phyloP scores from a whole-genome alignment of 2,888 invertebrate species.

The Cancer borealis region DNA sequence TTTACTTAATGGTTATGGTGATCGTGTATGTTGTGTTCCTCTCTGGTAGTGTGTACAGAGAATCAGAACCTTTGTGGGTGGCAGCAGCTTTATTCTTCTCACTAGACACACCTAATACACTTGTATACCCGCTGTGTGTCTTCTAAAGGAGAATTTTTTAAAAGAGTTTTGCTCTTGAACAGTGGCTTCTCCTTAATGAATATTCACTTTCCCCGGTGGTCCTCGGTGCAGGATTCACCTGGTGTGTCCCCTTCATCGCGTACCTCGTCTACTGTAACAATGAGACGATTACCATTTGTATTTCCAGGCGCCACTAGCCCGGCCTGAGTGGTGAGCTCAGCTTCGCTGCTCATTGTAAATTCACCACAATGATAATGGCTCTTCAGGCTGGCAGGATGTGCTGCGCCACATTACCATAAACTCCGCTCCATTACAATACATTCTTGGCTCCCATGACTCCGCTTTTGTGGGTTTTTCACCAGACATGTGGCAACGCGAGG shows the following conservation, averaged over 20 bases:
- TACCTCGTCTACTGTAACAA: not conserved
- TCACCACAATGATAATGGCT: slow-evolving; percentile 18
- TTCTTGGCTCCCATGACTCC: not conserved
- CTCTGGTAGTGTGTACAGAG: not conserved
- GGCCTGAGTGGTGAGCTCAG: not conserved
- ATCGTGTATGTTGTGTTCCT: not conserved
- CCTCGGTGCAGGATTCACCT: not conserved
- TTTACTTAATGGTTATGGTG: not conserved
- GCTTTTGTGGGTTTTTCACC: not conserved
- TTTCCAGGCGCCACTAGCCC: not conserved
- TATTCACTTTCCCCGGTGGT: not conserved
- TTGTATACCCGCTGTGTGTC: not conserved
- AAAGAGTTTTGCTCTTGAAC: not conserved
- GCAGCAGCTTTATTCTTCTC: not conserved
- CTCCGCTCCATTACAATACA: slow-evolving; percentile 8
- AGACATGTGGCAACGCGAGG: not conserved
- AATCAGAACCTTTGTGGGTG: not conserved
- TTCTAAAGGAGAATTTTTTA: not conserved
- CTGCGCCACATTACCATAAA: not conserved
- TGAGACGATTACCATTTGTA: slow-evolving; percentile 17
- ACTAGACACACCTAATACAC: not conserved
- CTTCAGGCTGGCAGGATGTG: not conserved
- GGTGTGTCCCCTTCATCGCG: not conserved
- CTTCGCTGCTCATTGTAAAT: slow-evolving; percentile 9
- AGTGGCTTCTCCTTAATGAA: not conserved